phyloP scores from a whole-genome alignment of 1,140 invertebrate species.

The Agraylea sexmaculata region DNA sequence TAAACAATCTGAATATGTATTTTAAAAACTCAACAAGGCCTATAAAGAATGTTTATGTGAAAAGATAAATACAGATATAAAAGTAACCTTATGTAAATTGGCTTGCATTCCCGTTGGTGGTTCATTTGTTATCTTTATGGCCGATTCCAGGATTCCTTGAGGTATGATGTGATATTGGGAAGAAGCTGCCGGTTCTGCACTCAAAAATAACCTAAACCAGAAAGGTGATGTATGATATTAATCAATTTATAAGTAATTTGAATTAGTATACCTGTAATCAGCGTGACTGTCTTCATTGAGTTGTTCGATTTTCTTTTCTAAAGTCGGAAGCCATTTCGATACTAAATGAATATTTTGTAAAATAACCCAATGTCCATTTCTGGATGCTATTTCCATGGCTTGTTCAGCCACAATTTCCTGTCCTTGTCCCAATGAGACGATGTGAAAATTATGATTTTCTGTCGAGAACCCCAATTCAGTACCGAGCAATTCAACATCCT shows the following conservation, averaged over 20 bases:
- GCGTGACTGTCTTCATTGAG: constrained; percentile 54
- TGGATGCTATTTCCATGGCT: constrained; percentile 65
- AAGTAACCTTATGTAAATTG: constrained; percentile 70
- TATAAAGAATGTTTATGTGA: not conserved
- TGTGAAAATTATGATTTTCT: constrained; percentile 79
- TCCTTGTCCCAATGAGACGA: constrained; percentile 88
- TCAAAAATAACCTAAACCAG: constrained; percentile 43
- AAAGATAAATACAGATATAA: not conserved
- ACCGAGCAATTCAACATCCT: constrained; percentile 36
- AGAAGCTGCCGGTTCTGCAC: constrained; percentile 46
- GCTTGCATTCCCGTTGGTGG: constrained; percentile 89
- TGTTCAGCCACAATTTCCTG: constrained; percentile 85
- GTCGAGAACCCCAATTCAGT: constrained; percentile 65
- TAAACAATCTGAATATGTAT: too few species aligned
- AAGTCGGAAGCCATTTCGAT: constrained; percentile 69
- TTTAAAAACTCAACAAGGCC: not conserved
- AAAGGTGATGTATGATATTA: not conserved
- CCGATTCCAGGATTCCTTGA: constrained; percentile 81
- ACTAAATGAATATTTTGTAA: constrained; percentile 87
- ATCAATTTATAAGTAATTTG: not conserved
- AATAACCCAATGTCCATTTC: constrained; percentile 86
- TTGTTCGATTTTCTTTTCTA: constrained; percentile 88
- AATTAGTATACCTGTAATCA: constrained; percentile 43
- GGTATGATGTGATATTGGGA: constrained; percentile 45
- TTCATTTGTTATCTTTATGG: constrained; percentile 94